Base-by-base conservation (phyloP, 2,888 invertebrate species). In the Deroplatys truncata region DNA sequence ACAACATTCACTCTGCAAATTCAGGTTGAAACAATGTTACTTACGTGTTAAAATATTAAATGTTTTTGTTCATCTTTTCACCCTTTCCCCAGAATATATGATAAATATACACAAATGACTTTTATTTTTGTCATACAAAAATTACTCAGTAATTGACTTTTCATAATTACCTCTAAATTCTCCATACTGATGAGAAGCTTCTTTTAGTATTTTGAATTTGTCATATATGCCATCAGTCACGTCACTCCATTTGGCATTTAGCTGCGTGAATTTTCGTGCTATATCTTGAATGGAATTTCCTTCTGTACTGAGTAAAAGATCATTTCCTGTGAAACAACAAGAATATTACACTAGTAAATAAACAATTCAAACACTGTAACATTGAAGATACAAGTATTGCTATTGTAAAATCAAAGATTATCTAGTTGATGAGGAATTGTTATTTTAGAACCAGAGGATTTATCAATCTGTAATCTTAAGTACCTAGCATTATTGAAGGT, bases 131-230 rank as follows among this genome's bases (percentile, higher is more conserved):
- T 2, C 31, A 31, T 31, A 35, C 5, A 35, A 31, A 43, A 43
- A 43, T 1, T 13, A 13, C 13, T 43, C 13, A 43, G 13, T 43
- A 43, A 13, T 13, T 43, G 43, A 43, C 13, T 43, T 72, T 72
- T 72, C 5, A 72, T 20, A 84, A 10, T 87, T 89, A 93, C 94
- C 93, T 92, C 93, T 92, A 91, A 97, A 96, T 94, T 97, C 97
- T 90, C 97, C 97, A 92, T 96, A 95, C 93, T 97, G 96, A 92
- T 95, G 96, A 92, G 97, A 96, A 89, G 97, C 97, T 93, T 97
- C 97, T 92, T 96, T 96, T 91, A 97, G 94, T 91, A 95, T 90
- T 89, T 92, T 92, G 88, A 92, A 92, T 84, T 90, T 90, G 92
- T 96, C 96, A 92, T 96, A 96, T 85, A 97, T 95, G 87, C 95